These are phyloP conservation scores for Saturnia pavonia DNA, from an alignment of 2,888 invertebrate species.

Conservation along the genomic window DNA sequence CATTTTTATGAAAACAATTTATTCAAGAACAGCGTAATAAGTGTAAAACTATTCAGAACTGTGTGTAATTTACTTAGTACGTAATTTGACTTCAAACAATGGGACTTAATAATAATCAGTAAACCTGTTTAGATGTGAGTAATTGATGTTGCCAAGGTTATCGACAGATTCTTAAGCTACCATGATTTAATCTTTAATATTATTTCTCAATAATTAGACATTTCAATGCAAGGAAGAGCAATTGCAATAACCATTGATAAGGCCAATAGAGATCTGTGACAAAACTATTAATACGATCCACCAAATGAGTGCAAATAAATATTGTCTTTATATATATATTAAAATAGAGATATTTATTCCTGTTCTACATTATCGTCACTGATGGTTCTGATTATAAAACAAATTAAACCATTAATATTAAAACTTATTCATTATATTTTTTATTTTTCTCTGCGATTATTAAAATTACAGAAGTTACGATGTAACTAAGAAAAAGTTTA, in stretches of 20 bases:
- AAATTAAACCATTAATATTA: conserved; percentile 34
- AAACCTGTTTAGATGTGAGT: conserved; percentile 18
- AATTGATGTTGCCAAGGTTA: conserved; percentile 20
- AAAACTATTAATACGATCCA: conserved; percentile 10
- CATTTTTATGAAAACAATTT: neutral
- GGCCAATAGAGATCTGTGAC: conserved; percentile 25
- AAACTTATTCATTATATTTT: conserved; percentile 25
- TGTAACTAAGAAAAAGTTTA: no score
- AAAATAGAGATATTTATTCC: neutral
- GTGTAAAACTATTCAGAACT: neutral
- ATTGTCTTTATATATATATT: neutral
- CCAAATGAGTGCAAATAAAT: neutral
- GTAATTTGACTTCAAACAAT: neutral
- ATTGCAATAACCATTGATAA: conserved; percentile 32
- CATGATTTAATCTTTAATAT: conserved; percentile 20
- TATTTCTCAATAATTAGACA: conserved; percentile 30
- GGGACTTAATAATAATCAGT: conserved; percentile 4
- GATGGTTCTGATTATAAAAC: conserved; percentile 10
- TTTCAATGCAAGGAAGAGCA: conserved; percentile 29
- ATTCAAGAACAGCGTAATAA: neutral
- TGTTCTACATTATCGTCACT: neutral
- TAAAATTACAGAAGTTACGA: conserved; percentile 28
- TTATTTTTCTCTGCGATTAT: conserved; percentile 26
- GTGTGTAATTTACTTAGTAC: neutral
- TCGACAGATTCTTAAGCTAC: conserved; percentile 11